A percentile compares a stretch with the other conserved stretches of the same genome.
phyloP scores from a whole-genome alignment of 2,113 vertebrate species.

The Dasypus novemcinctus region DNA sequence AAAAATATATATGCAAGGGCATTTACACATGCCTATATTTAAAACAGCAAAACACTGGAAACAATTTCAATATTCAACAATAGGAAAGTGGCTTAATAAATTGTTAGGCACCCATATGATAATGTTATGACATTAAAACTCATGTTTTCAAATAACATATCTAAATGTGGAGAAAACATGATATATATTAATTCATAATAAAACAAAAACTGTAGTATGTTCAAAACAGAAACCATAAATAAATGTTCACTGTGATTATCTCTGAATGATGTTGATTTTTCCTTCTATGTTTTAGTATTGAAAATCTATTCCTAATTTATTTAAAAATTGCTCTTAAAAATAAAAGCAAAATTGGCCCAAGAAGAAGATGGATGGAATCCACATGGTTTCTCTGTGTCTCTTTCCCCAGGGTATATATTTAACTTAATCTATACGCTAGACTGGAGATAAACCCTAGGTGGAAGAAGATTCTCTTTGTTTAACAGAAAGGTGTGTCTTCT shows the following conservation, averaged over 20 bases:
- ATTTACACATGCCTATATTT: not conserved
- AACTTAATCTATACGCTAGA: not conserved
- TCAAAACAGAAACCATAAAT: not conserved
- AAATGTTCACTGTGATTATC: not conserved
- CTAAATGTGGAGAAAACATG: not conserved
- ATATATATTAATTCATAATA: not conserved
- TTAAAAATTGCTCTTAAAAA: not conserved
- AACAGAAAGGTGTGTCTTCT: not conserved
- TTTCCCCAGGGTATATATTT: not conserved
- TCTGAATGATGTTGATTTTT: not conserved
- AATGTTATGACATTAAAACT: not conserved
- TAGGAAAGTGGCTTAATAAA: not conserved
- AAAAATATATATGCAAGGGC: not conserved
- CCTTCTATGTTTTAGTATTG: not conserved
- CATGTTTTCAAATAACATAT: not conserved
- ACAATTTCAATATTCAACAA: not conserved
- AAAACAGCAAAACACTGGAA: not conserved
- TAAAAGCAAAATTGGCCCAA: not conserved
- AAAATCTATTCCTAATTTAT: not conserved
- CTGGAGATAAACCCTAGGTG: not conserved
- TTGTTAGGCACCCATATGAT: not conserved
- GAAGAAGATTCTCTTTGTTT: not conserved
- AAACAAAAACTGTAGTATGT: not conserved
- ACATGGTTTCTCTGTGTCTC: not conserved
- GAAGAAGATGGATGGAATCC: not conserved